phyloP scores from a whole-genome alignment of 2,797 vertebrate genomes.

The Crocodylus rhombifer region DNA sequence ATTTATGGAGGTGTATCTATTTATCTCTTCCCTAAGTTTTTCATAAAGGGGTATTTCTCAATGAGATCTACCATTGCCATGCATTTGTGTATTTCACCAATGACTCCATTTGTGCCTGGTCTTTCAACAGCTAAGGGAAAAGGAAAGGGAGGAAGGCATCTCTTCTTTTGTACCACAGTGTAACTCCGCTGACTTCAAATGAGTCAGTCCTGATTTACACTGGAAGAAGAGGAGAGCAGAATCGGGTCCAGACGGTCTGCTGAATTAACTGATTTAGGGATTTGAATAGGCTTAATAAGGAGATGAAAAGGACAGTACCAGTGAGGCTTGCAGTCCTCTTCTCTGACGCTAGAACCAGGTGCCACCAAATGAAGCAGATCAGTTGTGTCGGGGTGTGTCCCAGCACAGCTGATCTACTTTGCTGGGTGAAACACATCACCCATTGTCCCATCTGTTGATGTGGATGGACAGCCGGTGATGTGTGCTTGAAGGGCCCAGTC shows the following conservation, averaged over 20 bases:
- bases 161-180: conserved; percentile 27
- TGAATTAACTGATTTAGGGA: conserved; percentile 25
- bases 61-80: conserved; percentile 26
- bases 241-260: background rate
- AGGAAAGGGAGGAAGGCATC: conserved; percentile 2
- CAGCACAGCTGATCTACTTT: too few species aligned
- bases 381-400: too few species aligned
- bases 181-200: background rate
- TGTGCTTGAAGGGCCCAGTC: too few species aligned
- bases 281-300: background rate
- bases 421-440: too few species aligned
- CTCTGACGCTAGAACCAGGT: background rate
- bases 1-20: background rate
- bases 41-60: conserved; percentile 37
- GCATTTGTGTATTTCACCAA: conserved; percentile 19
- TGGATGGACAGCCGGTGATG: too few species aligned
- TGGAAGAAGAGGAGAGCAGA: background rate
- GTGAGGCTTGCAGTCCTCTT: background rate
- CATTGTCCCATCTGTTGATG: too few species aligned
- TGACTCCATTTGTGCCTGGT: background rate
- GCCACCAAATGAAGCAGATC: too few species aligned
- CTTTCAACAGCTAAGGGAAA: background rate
- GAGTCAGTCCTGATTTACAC: conserved; percentile 30
- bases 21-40: background rate
- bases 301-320: background rate